A percentile compares a stretch with the other conserved stretches of the same genome.
phyloP scores from a whole-genome alignment of 1,140 invertebrate species.

The Doryteuthis pealeii region DNA sequence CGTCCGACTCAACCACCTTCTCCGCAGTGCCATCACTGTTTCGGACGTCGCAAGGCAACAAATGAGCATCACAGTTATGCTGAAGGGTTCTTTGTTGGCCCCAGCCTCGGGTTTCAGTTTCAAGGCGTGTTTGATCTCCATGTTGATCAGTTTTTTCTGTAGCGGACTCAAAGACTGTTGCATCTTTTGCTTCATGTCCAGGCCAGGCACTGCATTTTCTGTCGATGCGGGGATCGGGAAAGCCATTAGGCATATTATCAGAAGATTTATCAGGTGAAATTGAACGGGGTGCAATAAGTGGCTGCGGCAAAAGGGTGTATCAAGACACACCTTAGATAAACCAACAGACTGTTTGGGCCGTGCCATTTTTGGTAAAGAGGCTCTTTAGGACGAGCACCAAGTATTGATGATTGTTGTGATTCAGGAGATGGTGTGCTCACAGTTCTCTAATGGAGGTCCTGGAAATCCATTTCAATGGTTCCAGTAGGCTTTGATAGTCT shows the following conservation, averaged over 20 bases:
- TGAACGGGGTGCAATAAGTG: neutral
- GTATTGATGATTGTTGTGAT: conserved; percentile 30
- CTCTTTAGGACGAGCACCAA: conserved; percentile 43
- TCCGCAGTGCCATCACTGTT: neutral
- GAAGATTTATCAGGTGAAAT: neutral
- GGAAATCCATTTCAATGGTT: neutral
- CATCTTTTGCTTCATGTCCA: neutral
- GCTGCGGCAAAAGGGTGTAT: conserved; percentile 13
- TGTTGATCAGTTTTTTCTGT: conserved; percentile 16
- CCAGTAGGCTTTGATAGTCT: conserved; percentile 41
- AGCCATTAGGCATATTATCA: neutral
- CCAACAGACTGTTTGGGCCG: conserved; percentile 44
- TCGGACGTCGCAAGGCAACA: neutral
- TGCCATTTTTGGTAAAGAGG: conserved; percentile 27
- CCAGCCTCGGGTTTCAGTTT: neutral
- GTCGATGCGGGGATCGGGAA: neutral
- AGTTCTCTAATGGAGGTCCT: neutral
- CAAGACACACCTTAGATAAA: conserved; percentile 38
- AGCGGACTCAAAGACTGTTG: neutral
- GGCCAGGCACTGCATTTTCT: neutral
- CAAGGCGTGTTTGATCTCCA: conserved; percentile 19
- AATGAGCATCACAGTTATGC: conserved; percentile 6
- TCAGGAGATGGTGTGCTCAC: conserved; percentile 20
- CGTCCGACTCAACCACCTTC: neutral
- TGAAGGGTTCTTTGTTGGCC: neutral